Evolutionary conservation across 2,797 vertebrate genomes (phyloP), one percentile per base, ranked within the genome.

Genomic region (Taenioides sp.): DNA sequence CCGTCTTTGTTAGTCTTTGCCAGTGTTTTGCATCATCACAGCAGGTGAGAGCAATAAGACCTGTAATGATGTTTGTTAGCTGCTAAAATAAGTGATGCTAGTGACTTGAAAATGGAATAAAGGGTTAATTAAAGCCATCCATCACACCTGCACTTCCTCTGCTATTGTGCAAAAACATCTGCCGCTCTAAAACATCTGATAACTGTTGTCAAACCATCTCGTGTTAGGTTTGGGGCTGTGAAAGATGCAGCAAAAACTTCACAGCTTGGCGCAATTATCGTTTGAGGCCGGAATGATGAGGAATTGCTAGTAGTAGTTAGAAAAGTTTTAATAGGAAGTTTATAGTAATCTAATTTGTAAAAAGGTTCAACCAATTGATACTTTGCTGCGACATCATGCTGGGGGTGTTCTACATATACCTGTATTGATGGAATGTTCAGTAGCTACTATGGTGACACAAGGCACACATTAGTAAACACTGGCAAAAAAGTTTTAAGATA

Each of bases 121-220:
- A 62, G 37, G 7, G 54, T 67, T 70, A 78, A 67, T 74, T 59
- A 34, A 73, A 11, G 54, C 55, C 50, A 67, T 74, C 60, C 61
- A 73, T 71, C 54, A 23, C 17, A 60, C 11, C n/a, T 65, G 34
- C 23, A 18, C 40, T 60, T 55, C 62, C 67, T 49, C 43, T 69
- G 65, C 22, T 18, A 43, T 37, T 50, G 17, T 18, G 12, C n/a
- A 10, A 69, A 27, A 58, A 47, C 6, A 18, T 63, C 18, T 67
- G 37, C 40, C 2, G 31, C 18, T 18, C 16, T 17, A 27, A 68
- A 68, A 43, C 31, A 6, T 14, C 34, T 12, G n/a, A 10, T 14
- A 67, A 52, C 60, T 34, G 65, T 66, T 59, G 58, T 77, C 47
- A 47, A 2, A 4, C 43, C 16, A 14, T 47, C 34, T 37, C 2